phyloP scores from a whole-genome alignment of 2,113 vertebrate genomes.

The Leuciscus idus region DNA sequence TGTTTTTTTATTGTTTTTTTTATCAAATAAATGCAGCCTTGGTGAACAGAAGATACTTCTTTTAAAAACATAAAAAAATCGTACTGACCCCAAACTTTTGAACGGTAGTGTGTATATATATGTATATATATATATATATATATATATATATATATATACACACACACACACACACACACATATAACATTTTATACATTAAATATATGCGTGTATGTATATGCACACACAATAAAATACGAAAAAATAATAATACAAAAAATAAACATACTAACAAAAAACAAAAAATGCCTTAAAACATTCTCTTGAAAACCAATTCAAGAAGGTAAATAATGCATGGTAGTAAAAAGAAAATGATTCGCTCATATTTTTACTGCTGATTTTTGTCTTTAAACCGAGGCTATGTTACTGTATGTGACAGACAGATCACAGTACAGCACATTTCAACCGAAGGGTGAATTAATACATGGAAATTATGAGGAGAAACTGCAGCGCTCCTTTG shows the following conservation, averaged over 20 bases:
- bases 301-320: not conserved
- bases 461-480: conserved; percentile 14
- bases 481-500: conserved; percentile 16
- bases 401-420: not conserved
- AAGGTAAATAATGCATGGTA: not conserved
- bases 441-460: conserved; percentile 1
- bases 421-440: not conserved
- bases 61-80: no score
- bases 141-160: no score
- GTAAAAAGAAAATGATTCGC: not conserved
- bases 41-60: no score
- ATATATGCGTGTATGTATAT: no score
- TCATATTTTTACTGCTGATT: not conserved
- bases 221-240: not conserved
- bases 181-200: no score
- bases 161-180: no score
- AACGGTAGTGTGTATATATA: no score
- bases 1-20: no score
- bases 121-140: no score
- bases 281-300: not conserved
- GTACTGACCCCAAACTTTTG: no score
- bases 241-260: not conserved
- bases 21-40: no score
- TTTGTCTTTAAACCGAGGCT: not conserved
- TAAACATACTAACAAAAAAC: no score